Evolutionary conservation across 2,888 invertebrate species (phyloP).

Genomic region (Eustalomyia histrio): DNA sequence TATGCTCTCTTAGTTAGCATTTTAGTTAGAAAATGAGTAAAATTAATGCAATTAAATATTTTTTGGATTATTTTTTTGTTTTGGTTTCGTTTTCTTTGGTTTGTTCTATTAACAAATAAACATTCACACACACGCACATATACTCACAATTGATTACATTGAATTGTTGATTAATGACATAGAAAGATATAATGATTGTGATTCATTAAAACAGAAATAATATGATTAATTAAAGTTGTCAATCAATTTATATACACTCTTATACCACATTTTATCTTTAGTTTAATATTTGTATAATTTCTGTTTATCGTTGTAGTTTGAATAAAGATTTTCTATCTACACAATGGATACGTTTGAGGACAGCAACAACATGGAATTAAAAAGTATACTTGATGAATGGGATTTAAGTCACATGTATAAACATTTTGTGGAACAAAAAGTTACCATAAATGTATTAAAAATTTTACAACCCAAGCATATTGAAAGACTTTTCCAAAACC

Average conservation of each 20-base stretch:
- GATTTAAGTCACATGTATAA: not conserved
- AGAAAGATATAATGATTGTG: constrained; percentile 4
- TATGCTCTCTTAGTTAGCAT: not conserved
- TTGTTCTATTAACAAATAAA: not conserved
- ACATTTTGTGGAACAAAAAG: constrained; percentile 39
- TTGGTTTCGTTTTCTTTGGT: not conserved
- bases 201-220: constrained; percentile 37
- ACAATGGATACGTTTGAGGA: constrained; percentile 33
- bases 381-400: constrained; percentile 10
- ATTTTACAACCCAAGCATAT: constrained; percentile 40
- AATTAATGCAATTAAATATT: no score
- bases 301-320: not conserved
- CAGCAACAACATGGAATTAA: constrained; percentile 38
- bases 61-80: not conserved
- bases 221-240: constrained; percentile 24
- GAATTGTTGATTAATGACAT: constrained; percentile 22
- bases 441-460: constrained; percentile 26
- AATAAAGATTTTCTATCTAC: not conserved
- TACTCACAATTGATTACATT: constrained; percentile 20
- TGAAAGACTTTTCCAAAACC: constrained; percentile 41
- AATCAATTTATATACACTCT: not conserved
- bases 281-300: not conserved
- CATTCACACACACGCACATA: not conserved
- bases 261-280: not conserved
- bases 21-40: not conserved